Base-by-base conservation (phyloP, 2,113 vertebrate genomes). In the Motacilla alba region DNA sequence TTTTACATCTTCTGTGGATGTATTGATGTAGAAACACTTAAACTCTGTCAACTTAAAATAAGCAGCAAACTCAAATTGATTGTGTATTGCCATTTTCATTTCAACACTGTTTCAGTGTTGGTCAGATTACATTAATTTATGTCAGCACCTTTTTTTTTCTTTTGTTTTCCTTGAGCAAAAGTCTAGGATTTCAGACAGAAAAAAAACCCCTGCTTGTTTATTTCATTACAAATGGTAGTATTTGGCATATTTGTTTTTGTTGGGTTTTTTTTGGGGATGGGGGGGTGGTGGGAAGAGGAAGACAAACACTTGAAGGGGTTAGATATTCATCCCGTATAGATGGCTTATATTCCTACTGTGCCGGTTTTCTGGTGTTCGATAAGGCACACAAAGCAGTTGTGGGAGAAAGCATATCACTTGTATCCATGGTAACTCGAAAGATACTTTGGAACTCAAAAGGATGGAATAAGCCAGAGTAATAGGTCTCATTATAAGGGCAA, bases 401-500 rank as follows among this genome's bases (percentile, higher is more conserved):
- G 70, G 93, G 96, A 97, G 96, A 98, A 96, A 80, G 96, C 97
- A 92, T 98, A 96, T 98, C 97, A 90, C 92, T 96, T 92, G 98
- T 98, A 97, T 98, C 98, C 97, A 98, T 98, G 97, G 98, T 89
- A 98, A 98, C 98, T 80, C 43, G 47, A 97, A 97, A 98, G 97
- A 96, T 97, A 97, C 97, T 97, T 97, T 96, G 96, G 87, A 97
- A 97, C 97, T 98, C 97, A 94, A 95, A 97, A 80, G 94, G 96
- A 83, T 97, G 94, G 92, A 97, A 97, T 96, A 96, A 98, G 96
- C 96, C 87, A 91, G 95, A 97, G 93, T 98, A 98, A 98, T 97
- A 94, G 97, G 97, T 97, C 96, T 97, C 96, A 97, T 98, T 98
- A 98, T 96, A 92, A 97, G 98, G 97, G 96, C 98, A 98, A 98